Conservation (phyloP, 2,797 vertebrate genomes). For the Liasis olivaceus region DNA sequence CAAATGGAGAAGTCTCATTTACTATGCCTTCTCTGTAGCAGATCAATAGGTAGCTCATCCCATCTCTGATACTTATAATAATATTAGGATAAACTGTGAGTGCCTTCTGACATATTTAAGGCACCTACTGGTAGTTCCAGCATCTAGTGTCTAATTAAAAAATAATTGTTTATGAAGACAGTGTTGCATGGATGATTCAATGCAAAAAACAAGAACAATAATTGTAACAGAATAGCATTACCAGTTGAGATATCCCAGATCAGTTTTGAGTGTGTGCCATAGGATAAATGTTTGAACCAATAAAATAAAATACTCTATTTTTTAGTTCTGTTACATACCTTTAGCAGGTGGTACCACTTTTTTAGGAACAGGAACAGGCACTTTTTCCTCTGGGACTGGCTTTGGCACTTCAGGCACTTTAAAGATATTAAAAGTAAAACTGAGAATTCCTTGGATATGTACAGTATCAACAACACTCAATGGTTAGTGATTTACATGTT, state of each 20-base stretch:
- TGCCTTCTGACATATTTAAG: not conserved
- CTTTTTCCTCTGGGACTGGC: conserved; percentile 68
- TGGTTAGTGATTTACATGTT: not conserved
- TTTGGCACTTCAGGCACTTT: conserved; percentile 69
- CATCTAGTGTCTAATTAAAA: conserved; percentile 17
- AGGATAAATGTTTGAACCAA: not conserved
- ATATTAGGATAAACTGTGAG: not conserved
- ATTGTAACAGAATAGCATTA: not conserved
- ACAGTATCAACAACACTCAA: not conserved
- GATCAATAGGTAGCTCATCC: not conserved
- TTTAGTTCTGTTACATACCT: conserved; percentile 35
- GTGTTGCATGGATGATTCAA: not conserved
- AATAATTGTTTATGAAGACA: not conserved
- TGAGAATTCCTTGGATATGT: conserved; percentile 22
- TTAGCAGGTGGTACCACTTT: conserved; percentile 64
- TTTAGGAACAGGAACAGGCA: conserved; percentile 61
- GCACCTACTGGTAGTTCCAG: not conserved
- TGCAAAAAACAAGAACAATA: not conserved
- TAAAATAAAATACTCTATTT: not conserved
- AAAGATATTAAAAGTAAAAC: conserved; percentile 48
- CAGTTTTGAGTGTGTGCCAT: not conserved
- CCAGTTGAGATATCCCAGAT: not conserved
- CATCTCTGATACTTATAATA: not conserved
- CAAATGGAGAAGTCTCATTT: not conserved
- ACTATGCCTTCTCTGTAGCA: not conserved